Conservation (phyloP, 2,113 vertebrate genomes). For the Sisor rabdophorus region DNA sequence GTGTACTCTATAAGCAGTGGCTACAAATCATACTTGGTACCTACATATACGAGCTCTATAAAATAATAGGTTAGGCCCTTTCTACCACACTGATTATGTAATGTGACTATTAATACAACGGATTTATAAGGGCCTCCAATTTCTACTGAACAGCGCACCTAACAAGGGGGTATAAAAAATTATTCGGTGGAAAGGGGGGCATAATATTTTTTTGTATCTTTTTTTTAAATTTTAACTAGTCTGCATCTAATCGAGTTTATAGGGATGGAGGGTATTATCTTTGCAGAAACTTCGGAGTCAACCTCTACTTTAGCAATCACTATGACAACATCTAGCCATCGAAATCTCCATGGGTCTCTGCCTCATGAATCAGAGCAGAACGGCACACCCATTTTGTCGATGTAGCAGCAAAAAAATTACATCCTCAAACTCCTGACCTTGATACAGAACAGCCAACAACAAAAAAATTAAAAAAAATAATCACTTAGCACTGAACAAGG, state of each 20-base stretch:
- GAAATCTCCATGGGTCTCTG: neutral
- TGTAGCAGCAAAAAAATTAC: neutral
- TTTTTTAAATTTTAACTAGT: neutral
- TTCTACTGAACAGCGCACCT: too few relatives aligned
- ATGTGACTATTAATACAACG: too few relatives aligned
- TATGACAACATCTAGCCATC: slow-evolving; percentile 15
- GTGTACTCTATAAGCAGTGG: too few relatives aligned
- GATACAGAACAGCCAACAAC: neutral
- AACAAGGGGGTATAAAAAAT: too few relatives aligned
- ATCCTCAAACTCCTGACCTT: slow-evolving; percentile 18
- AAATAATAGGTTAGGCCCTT: too few relatives aligned
- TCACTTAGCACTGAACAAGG: neutral
- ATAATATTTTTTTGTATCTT: neutral
- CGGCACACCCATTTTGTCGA: neutral
- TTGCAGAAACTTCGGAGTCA: neutral
- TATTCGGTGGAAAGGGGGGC: too few relatives aligned
- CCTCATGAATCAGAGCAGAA: slow-evolving; percentile 11
- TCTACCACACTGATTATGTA: too few relatives aligned
- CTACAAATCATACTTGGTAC: neutral
- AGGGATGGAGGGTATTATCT: too few relatives aligned
- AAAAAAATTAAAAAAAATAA: neutral
- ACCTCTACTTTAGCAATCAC: slow-evolving; percentile 31
- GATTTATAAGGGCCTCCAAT: too few relatives aligned
- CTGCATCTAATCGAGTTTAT: neutral
- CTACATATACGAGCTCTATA: neutral